Percentiles rank a stretch among this genome's conserved stretches.
These are phyloP conservation scores for Tribolium freemani DNA, from an alignment of 2,888 invertebrate genomes.

Conservation along the genomic window DNA sequence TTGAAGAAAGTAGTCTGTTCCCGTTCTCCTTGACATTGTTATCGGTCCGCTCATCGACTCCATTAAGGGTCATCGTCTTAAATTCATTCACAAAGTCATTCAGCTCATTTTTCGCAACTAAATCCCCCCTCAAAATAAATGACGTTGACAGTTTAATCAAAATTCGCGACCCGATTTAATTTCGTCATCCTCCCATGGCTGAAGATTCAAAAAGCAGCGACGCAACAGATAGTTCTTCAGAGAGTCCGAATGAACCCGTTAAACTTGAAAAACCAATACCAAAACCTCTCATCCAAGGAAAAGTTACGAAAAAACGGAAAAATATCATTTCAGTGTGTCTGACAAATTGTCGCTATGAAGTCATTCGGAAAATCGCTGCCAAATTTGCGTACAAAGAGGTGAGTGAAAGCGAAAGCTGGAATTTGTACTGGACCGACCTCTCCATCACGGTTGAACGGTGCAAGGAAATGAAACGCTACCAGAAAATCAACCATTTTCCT, in stretches of 20 bases:
- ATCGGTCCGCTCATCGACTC: neutral
- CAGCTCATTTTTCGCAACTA: neutral
- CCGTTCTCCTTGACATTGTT: constrained; percentile 23
- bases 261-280: constrained; percentile 29
- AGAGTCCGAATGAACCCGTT: constrained; percentile 39
- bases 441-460: constrained; percentile 88
- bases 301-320: constrained; percentile 49
- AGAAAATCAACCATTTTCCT: constrained; percentile 90
- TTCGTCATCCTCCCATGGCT: constrained; percentile 33
- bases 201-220: constrained; percentile 39
- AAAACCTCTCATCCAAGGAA: constrained; percentile 15
- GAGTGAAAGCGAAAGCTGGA: constrained; percentile 87
- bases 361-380: constrained; percentile 78
- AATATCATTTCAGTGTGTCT: constrained; percentile 74
- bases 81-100: neutral
- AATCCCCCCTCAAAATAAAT: neutral
- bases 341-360: constrained; percentile 81
- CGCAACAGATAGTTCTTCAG: constrained; percentile 34
- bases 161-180: constrained; percentile 22
- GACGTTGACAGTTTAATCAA: constrained; percentile 34
- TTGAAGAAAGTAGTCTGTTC: neutral
- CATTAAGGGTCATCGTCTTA: neutral
- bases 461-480: constrained; percentile 92
- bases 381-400: constrained; percentile 84
- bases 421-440: constrained; percentile 92